These are phyloP conservation scores for Lordiphosa andalusiaca DNA, from an alignment of 2,888 invertebrate species.

Conservation along the genomic window DNA sequence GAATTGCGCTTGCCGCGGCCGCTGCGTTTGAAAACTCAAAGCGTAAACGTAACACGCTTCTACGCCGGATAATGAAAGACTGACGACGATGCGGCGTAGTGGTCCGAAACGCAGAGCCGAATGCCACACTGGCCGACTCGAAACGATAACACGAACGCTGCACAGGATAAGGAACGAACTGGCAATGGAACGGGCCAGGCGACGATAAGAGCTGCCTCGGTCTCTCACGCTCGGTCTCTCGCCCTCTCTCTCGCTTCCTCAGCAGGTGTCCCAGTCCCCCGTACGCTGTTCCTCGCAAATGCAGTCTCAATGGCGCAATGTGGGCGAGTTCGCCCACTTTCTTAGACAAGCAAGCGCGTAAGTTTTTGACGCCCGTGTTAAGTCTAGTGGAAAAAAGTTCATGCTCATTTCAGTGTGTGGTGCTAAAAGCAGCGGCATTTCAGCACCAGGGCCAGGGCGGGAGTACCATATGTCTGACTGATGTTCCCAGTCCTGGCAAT, in stretches of 20 bases:
- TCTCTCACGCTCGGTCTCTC: slow-evolving; percentile 5
- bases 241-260: slow-evolving; percentile 2
- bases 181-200: slow-evolving; percentile 47
- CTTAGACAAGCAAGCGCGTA: slow-evolving; percentile 69
- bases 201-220: slow-evolving; percentile 53
- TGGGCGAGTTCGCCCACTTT: slow-evolving; percentile 20
- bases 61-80: slow-evolving; percentile 65
- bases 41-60: slow-evolving; percentile 60
- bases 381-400: slow-evolving; percentile 66
- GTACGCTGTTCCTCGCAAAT: slow-evolving; percentile 15
- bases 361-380: slow-evolving; percentile 64
- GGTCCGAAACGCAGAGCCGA: slow-evolving; percentile 37
- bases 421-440: slow-evolving; percentile 19
- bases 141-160: slow-evolving; percentile 44
- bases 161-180: slow-evolving; percentile 63
- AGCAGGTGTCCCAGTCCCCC: too few relatives aligned
- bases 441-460: background rate
- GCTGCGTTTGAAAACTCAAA: slow-evolving; percentile 34
- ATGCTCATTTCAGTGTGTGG: slow-evolving; percentile 40
- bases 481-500: too few relatives aligned
- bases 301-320: slow-evolving; percentile 45
- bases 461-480: background rate
- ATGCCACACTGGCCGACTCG: slow-evolving; percentile 45
- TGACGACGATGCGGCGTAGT: slow-evolving; percentile 28
- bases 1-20: slow-evolving; percentile 19